phyloP scores from a whole-genome alignment of 2,113 vertebrate genomes.

The Mystacornis crossleyi region DNA sequence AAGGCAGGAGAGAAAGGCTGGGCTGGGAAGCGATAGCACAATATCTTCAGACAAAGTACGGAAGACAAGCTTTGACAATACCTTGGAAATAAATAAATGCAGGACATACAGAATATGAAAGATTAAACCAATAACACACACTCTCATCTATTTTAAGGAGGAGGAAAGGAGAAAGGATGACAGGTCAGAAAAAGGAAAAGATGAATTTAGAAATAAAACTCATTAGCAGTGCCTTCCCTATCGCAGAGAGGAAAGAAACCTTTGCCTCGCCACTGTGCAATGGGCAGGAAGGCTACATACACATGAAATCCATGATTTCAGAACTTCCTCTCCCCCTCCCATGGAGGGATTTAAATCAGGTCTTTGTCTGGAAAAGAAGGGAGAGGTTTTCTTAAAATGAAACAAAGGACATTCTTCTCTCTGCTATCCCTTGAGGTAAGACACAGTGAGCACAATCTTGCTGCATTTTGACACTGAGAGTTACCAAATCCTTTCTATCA shows the following conservation, averaged over 20 bases:
- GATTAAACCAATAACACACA: neutral
- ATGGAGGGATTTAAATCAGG: neutral
- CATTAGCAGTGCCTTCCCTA: neutral
- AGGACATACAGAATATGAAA: neutral
- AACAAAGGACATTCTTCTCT: neutral
- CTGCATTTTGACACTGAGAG: neutral
- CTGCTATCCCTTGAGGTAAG: neutral
- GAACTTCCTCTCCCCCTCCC: neutral
- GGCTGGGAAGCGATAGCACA: neutral
- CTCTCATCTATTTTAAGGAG: neutral
- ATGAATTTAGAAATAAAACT: neutral
- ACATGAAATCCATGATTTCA: neutral
- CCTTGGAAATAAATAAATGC: neutral
- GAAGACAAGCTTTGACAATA: neutral
- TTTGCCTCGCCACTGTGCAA: neutral
- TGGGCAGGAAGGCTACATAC: neutral
- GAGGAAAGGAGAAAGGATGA: neutral
- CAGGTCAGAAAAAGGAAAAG: neutral
- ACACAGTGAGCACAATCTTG: neutral
- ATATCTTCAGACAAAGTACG: rapidly evolving
- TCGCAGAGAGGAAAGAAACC: neutral
- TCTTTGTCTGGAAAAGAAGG: neutral
- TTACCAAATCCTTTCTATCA: conserved; percentile 58
- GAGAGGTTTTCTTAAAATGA: neutral
- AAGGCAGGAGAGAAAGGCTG: neutral